phyloP scores from a whole-genome alignment of 2,113 vertebrate species.

The Grallaria varia region DNA sequence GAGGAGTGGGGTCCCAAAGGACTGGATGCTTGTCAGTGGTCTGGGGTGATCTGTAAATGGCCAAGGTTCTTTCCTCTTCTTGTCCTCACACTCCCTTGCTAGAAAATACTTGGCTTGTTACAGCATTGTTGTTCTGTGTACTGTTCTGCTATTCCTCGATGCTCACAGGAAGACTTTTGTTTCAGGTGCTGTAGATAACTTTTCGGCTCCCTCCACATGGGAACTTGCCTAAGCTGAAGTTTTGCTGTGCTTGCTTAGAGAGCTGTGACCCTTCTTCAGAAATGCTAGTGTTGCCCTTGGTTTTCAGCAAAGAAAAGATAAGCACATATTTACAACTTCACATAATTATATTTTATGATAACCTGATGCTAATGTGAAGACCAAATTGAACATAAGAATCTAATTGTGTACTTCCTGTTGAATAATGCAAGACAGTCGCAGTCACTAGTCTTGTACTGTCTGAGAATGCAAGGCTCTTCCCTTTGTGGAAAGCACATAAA shows the following conservation, averaged over 20 bases:
- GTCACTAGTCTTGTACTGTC: conserved; percentile 23
- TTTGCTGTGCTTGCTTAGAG: background rate
- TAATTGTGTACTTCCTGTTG: conserved; percentile 64
- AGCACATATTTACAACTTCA: conserved; percentile 35
- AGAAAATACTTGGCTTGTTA: background rate
- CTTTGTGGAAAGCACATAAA: conserved; percentile 26
- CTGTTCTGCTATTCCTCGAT: background rate
- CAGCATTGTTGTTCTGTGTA: accelerated
- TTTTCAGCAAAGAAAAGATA: background rate
- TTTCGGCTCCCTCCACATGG: background rate
- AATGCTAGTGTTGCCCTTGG: background rate
- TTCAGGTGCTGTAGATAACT: background rate
- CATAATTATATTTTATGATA: conserved; percentile 61
- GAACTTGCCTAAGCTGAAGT: background rate
- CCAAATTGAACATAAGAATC: conserved; percentile 45
- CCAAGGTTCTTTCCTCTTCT: background rate
- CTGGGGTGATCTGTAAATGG: background rate
- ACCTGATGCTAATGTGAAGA: conserved; percentile 50
- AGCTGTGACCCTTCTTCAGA: background rate
- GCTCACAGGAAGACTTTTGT: background rate
- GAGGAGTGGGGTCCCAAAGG: background rate
- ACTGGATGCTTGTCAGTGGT: background rate
- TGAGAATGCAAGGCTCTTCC: background rate
- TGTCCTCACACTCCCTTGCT: background rate
- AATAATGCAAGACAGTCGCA: conserved; percentile 59